A percentile compares a stretch with the other conserved stretches of the same genome.
phyloP scores from a whole-genome alignment of 2,888 invertebrate genomes.

The Lordiphosa andalusiaca region DNA sequence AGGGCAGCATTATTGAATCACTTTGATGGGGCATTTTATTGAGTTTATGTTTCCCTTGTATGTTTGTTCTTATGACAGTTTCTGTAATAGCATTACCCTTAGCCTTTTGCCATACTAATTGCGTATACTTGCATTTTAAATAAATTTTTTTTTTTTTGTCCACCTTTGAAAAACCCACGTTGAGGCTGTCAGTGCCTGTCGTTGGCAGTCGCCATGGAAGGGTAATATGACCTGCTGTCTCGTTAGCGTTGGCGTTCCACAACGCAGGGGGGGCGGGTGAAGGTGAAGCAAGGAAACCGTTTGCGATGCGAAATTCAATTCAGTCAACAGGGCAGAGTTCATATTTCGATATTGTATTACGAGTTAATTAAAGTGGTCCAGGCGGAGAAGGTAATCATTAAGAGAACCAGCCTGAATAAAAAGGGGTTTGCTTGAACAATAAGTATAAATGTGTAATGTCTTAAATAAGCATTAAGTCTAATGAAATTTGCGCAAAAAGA shows the following conservation, averaged over 20 bases:
- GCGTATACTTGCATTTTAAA: not conserved
- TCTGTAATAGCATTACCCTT: no score
- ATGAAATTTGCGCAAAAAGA: conserved; percentile 56
- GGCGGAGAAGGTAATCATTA: conserved; percentile 1
- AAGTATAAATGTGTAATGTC: conserved; percentile 30
- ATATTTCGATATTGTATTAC: conserved; percentile 23
- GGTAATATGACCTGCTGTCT: conserved; percentile 44
- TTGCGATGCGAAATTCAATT: conserved; percentile 43
- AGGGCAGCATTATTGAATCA: no score
- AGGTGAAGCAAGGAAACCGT: conserved; percentile 19
- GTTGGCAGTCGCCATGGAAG: conserved; percentile 23
- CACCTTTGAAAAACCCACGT: conserved; percentile 6
- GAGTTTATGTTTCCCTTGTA: no score
- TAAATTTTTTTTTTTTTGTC: conserved; percentile 2
- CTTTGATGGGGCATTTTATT: no score
- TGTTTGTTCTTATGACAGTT: no score
- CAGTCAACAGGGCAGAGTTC: conserved; percentile 3
- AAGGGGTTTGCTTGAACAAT: not conserved
- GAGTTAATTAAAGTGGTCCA: conserved; percentile 15
- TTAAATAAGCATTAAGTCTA: conserved; percentile 41
- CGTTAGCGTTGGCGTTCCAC: conserved; percentile 20
- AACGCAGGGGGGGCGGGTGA: no score
- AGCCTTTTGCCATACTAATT: no score
- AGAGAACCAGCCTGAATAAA: not conserved
- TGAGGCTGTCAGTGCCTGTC: conserved; percentile 17